Evolutionary conservation across 2,113 vertebrate genomes (phyloP).

Genomic region (Chlamydotis undulata): DNA sequence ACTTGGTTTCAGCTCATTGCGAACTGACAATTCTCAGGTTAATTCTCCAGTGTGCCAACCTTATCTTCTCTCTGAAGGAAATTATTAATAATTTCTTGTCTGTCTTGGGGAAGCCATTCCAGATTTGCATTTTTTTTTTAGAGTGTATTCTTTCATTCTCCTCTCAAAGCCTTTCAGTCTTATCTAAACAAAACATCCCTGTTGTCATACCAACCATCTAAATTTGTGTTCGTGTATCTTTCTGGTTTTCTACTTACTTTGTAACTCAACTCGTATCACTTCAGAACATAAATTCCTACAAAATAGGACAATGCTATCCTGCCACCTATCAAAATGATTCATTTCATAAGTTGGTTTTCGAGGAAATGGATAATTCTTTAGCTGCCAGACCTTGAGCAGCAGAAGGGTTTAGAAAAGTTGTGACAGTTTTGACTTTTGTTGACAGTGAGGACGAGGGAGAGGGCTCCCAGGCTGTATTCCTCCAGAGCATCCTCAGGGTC

Average conservation of each 20-base stretch:
- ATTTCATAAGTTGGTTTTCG: not conserved
- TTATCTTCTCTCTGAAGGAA: conserved; percentile 24
- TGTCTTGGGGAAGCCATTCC: conserved; percentile 17
- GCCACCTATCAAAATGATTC: not conserved
- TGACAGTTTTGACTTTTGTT: not conserved
- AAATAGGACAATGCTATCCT: conserved; percentile 1
- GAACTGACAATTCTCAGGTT: not conserved
- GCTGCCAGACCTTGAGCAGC: not conserved
- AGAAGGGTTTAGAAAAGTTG: not conserved
- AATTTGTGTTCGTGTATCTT: conserved; percentile 5
- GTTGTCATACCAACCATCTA: conserved; percentile 59
- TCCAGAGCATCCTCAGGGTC: not conserved
- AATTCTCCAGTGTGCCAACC: not conserved
- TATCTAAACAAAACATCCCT: conserved; percentile 66
- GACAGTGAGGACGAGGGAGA: not conserved
- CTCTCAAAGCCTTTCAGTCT: conserved; percentile 36
- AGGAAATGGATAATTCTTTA: not conserved
- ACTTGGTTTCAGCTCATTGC: not conserved
- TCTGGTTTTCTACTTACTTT: not conserved
- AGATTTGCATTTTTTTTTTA: not conserved
- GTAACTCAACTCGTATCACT: not conserved
- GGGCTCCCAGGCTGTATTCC: not conserved
- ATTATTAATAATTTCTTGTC: conserved; percentile 28
- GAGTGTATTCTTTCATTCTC: conserved; percentile 2
- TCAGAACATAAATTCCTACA: conserved; percentile 17